Conservation (phyloP, 1,140 invertebrate species). For the Sesamia nonagrioides region DNA sequence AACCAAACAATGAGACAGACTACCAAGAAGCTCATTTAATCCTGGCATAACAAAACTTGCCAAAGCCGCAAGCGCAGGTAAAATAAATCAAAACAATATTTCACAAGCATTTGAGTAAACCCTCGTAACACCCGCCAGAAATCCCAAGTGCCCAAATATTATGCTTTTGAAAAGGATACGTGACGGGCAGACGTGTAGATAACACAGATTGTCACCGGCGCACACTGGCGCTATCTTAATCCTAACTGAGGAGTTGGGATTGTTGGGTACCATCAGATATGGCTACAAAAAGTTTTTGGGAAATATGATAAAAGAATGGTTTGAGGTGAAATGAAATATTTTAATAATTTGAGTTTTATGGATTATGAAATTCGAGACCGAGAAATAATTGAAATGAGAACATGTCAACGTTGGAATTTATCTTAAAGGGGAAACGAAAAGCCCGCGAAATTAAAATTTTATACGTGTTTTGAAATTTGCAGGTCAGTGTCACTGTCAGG, state of each 20-base stretch:
- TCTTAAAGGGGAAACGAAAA: not conserved
- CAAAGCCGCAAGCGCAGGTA: constrained; percentile 14
- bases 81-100: constrained; percentile 32
- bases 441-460: too few relatives aligned
- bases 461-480: too few relatives aligned
- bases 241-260: constrained; percentile 54
- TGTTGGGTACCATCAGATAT: constrained; percentile 30
- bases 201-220: constrained; percentile 65
- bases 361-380: not conserved
- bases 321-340: constrained; percentile 8
- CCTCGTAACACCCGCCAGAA: constrained; percentile 5
- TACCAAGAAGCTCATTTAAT: not conserved
- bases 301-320: constrained; percentile 21
- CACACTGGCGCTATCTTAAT: constrained; percentile 68
- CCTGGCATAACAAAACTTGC: not conserved
- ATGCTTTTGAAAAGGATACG: constrained; percentile 68
- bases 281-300: constrained; percentile 17
- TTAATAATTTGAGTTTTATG: constrained; percentile 11
- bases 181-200: constrained; percentile 67
- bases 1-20: not conserved
- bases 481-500: too few relatives aligned
- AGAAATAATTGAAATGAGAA: not conserved
- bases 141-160: constrained; percentile 77
- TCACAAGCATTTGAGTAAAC: constrained; percentile 39
- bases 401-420: not conserved